Percentiles rank a stretch among this genome's conserved stretches.
Evolutionary conservation across 2,888 invertebrate species (phyloP).

Genomic region (Pristionchus exspectatus): DNA sequence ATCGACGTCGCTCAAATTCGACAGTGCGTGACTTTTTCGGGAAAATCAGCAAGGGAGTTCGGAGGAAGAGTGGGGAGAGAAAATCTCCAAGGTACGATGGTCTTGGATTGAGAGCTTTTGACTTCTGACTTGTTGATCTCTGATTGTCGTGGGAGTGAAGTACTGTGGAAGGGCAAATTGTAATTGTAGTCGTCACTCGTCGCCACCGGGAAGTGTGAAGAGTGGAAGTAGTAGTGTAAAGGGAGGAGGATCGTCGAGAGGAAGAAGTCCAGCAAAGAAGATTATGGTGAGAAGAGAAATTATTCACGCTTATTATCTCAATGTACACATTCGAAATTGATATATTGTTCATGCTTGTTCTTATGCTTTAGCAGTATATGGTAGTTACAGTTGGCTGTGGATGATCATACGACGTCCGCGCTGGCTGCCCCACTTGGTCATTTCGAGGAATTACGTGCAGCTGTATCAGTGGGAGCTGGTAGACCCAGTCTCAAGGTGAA

Average conservation of each 20-base stretch:
- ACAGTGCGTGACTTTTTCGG: conserved; percentile 5
- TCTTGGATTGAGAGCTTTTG: too few species aligned
- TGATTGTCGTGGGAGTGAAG: too few species aligned
- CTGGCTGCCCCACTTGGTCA: neutral
- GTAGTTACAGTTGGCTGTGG: neutral
- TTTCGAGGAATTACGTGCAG: neutral
- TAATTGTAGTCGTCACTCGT: conserved; percentile 14
- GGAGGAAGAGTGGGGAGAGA: conserved; percentile 26
- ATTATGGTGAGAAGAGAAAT: neutral
- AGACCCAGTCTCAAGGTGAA: neutral
- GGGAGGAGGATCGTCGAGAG: neutral
- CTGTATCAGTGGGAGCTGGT: neutral
- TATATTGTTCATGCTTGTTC: too few species aligned
- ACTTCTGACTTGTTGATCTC: too few species aligned
- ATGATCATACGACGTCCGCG: neutral
- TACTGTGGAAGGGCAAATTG: too few species aligned
- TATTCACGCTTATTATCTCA: neutral
- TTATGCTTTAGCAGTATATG: too few species aligned
- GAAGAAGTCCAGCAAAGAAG: conserved; percentile 24
- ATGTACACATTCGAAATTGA: too few species aligned
- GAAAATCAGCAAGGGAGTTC: neutral
- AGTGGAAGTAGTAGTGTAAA: neutral
- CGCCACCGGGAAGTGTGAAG: neutral
- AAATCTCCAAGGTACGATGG: neutral
- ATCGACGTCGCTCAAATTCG: conserved; percentile 41